Evolutionary conservation across 2,797 vertebrate species (phyloP).

Genomic region (Heterohyrax brucei): DNA sequence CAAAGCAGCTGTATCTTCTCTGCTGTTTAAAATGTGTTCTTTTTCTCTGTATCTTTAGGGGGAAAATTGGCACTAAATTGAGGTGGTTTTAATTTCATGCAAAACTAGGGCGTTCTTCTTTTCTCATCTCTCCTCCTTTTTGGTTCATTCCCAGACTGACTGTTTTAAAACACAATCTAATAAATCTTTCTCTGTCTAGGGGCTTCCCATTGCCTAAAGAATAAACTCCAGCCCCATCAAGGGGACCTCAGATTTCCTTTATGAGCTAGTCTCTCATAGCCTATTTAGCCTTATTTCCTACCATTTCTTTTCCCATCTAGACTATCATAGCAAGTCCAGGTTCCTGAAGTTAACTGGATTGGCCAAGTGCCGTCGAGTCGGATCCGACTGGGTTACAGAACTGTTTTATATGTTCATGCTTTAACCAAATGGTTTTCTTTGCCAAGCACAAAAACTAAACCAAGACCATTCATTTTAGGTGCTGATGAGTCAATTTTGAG

Average conservation of each 20-base stretch:
- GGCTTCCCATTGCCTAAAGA: background rate
- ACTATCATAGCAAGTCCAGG: background rate
- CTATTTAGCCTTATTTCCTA: background rate
- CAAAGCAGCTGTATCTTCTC: constrained; percentile 78
- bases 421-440: background rate
- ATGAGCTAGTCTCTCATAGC: background rate
- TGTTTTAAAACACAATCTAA: constrained; percentile 23
- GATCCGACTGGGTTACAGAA: background rate
- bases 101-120: background rate
- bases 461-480: background rate
- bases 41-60: constrained; percentile 58
- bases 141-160: background rate
- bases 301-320: background rate
- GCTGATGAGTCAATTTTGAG: background rate
- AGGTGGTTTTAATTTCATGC: constrained; percentile 59
- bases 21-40: constrained; percentile 58
- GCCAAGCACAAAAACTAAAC: background rate
- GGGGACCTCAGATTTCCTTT: background rate
- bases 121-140: background rate
- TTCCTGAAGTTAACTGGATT: background rate
- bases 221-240: background rate
- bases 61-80: background rate
- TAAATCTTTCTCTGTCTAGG: background rate
- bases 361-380: too few relatives aligned
- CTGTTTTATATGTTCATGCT: background rate